These are phyloP conservation scores for Blastobasis lacticolella DNA, from an alignment of 2,888 invertebrate species.

Conservation along the genomic window DNA sequence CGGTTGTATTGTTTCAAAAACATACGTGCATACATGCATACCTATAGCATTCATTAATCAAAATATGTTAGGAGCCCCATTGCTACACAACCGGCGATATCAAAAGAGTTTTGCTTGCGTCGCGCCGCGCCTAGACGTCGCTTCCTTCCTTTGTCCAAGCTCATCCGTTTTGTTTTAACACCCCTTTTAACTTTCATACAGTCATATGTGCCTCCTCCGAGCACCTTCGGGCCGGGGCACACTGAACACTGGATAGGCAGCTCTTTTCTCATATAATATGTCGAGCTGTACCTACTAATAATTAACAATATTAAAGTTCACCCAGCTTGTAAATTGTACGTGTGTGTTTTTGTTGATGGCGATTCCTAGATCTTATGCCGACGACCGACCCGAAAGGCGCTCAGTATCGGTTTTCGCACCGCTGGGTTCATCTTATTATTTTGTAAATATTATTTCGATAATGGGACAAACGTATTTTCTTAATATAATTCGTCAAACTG, in stretches of 20 bases:
- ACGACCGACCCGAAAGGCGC: no score
- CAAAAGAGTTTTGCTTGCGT: constrained; percentile 52
- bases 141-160: constrained; percentile 69
- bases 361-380: no score
- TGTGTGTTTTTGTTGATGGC: no score
- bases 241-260: neutral
- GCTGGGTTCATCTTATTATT: no score
- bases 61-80: constrained; percentile 62
- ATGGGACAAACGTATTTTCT: no score
- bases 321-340: no score
- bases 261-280: no score
- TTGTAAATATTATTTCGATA: no score
- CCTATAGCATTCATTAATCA: constrained; percentile 47
- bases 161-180: constrained; percentile 74
- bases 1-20: neutral
- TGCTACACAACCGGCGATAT: constrained; percentile 46
- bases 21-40: neutral
- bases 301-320: no score
- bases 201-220: constrained; percentile 54
- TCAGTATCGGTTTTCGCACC: no score
- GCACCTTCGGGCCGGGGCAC: constrained; percentile 31
- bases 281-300: no score
- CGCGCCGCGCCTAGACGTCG: constrained; percentile 41
- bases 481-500: no score
- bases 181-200: constrained; percentile 68